Evolutionary conservation across 2,113 vertebrate genomes (phyloP).

Genomic region (Nanorana parkeri): DNA sequence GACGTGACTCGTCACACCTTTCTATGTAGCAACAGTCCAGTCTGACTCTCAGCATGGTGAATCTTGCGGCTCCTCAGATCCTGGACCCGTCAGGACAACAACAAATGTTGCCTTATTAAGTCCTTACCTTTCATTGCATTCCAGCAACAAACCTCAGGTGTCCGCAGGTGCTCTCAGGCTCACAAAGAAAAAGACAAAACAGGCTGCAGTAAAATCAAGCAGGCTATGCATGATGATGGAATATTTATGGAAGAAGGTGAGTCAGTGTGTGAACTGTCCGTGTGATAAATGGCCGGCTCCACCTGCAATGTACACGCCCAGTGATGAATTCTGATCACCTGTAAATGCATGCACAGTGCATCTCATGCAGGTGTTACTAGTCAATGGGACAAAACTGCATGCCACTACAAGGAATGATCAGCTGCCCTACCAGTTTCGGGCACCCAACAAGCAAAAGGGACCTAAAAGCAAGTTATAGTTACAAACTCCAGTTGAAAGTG

Average conservation of each 20-base stretch:
- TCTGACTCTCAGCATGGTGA: no score
- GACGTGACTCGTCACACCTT: not conserved
- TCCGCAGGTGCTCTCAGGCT: not conserved
- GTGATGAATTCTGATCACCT: not conserved
- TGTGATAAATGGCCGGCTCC: conserved; percentile 17
- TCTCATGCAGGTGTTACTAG: no score
- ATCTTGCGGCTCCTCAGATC: no score
- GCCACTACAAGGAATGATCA: no score
- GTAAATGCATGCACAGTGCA: not conserved
- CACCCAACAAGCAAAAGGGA: no score
- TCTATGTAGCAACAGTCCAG: no score
- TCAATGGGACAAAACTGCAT: no score
- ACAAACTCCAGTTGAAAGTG: no score
- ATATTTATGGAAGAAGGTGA: conserved; percentile 16
- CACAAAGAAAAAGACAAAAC: not conserved
- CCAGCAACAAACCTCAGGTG: not conserved
- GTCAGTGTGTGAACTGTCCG: not conserved
- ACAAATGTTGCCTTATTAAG: no score
- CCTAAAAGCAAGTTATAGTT: no score
- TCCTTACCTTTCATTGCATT: not conserved
- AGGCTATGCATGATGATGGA: not conserved
- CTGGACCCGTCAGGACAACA: no score
- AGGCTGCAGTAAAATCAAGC: not conserved
- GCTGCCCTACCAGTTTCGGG: no score
- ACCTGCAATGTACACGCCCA: conserved; percentile 30